A percentile compares a stretch with the other conserved stretches of the same genome.
Conservation (phyloP, 2,888 invertebrate species). For the Lasioglossum pauxillum region DNA sequence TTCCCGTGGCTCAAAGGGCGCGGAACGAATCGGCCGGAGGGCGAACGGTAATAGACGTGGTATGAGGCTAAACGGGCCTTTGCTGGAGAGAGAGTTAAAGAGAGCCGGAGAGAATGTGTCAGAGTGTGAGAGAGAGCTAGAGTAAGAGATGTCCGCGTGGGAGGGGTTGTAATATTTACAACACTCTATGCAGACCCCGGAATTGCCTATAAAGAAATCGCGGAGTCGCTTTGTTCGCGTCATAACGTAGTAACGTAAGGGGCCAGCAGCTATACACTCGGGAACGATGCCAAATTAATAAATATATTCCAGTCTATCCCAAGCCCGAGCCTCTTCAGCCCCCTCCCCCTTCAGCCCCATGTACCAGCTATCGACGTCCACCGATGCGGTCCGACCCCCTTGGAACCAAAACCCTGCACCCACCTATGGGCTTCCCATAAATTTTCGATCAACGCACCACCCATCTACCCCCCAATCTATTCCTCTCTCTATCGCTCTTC, state of each 20-base stretch:
- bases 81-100: constrained; percentile 10
- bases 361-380: constrained; percentile 37
- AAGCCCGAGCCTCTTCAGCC: constrained; percentile 42
- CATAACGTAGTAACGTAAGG: constrained; percentile 83
- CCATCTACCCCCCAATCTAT: constrained; percentile 11
- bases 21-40: constrained; percentile 47
- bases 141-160: not conserved
- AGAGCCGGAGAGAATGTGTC: not conserved
- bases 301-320: constrained; percentile 82
- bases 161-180: constrained; percentile 80
- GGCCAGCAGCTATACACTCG: constrained; percentile 79
- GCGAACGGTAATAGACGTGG: constrained; percentile 36
- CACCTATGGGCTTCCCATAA: constrained; percentile 70
- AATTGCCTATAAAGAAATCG: constrained; percentile 85
- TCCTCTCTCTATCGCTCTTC: not conserved
- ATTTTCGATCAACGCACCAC: constrained; percentile 76
- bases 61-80: constrained; percentile 59
- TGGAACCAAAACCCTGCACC: constrained; percentile 36
- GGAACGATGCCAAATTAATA: constrained; percentile 84
- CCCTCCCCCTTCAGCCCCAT: not conserved
- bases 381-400: constrained; percentile 26
- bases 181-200: constrained; percentile 80
- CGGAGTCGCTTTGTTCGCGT: constrained; percentile 83
- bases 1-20: constrained; percentile 38
- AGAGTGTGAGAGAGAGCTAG: not conserved